Conservation (phyloP, 1,140 invertebrate genomes). For the Whitmania pigra region DNA sequence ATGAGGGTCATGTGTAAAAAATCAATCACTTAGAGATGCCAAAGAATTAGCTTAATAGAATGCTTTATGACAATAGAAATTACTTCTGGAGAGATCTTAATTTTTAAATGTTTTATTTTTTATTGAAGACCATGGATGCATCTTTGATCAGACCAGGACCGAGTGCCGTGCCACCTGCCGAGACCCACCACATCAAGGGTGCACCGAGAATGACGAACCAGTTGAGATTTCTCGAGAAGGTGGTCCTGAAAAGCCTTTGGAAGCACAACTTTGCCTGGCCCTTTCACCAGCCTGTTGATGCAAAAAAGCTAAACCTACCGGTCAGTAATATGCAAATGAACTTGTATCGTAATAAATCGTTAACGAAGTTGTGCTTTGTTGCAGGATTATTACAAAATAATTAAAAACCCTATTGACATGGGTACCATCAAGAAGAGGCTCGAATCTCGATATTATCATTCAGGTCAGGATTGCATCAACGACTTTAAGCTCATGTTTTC, state of each 20-base stretch:
- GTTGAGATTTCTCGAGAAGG: conserved; percentile 15
- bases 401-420: conserved; percentile 94
- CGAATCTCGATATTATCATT: conserved; percentile 82
- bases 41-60: no score
- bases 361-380: conserved; percentile 27
- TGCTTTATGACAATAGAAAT: no score
- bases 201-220: conserved; percentile 9
- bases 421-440: conserved; percentile 87
- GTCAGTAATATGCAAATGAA: neutral
- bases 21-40: no score
- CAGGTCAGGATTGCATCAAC: conserved; percentile 98
- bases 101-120: no score
- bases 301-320: conserved; percentile 13
- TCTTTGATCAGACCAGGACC: neutral
- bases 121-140: neutral
- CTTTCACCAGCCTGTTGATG: conserved; percentile 19
- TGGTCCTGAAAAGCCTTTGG: conserved; percentile 14
- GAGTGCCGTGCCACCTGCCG: neutral
- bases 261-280: conserved; percentile 18
- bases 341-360: no score
- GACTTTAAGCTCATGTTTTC: conserved; percentile 99
- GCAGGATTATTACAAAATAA: conserved; percentile 95
- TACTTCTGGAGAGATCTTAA: no score
- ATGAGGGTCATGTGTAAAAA: no score
- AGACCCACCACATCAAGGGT: neutral